Evolutionary conservation across 1,140 invertebrate genomes (phyloP).

Genomic region (Acromyrmex heyeri): DNA sequence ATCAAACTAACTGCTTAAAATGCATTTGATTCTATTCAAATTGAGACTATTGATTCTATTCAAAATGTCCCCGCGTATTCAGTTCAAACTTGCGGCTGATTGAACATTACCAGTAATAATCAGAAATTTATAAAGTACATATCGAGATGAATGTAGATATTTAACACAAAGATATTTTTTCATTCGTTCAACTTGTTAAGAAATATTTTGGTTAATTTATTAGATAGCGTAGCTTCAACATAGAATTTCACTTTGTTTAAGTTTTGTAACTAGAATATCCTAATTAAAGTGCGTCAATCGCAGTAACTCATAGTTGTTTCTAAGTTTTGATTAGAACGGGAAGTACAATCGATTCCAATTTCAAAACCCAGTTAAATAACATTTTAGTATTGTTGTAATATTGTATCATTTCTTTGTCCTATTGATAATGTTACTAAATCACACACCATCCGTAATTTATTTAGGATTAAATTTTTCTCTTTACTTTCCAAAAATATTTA

Average conservation of each 20-base stretch:
- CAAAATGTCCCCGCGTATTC: neutral
- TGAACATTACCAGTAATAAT: neutral
- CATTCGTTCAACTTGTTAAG: neutral
- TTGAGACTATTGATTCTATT: neutral
- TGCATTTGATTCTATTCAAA: neutral
- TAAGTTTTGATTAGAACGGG: slow-evolving; percentile 45
- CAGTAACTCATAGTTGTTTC: slow-evolving; percentile 41
- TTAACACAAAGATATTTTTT: neutral
- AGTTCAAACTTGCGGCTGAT: neutral
- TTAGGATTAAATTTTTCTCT: neutral
- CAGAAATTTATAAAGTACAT: neutral
- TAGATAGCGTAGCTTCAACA: neutral
- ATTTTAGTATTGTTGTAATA: slow-evolving; percentile 8
- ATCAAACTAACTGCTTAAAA: neutral
- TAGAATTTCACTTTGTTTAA: slow-evolving; percentile 35
- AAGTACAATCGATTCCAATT: slow-evolving; percentile 42
- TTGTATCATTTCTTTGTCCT: neutral
- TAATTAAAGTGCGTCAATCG: slow-evolving; percentile 37
- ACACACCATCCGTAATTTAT: neutral
- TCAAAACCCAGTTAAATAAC: slow-evolving; percentile 25
- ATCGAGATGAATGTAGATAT: no score
- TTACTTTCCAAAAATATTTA: neutral
- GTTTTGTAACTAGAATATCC: slow-evolving; percentile 26
- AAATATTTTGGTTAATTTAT: slow-evolving; percentile 10
- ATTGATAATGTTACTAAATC: neutral